Percentiles rank a stretch among this genome's conserved stretches.
Conservation (phyloP, 1,140 invertebrate species). For the Carposina sasakii region DNA sequence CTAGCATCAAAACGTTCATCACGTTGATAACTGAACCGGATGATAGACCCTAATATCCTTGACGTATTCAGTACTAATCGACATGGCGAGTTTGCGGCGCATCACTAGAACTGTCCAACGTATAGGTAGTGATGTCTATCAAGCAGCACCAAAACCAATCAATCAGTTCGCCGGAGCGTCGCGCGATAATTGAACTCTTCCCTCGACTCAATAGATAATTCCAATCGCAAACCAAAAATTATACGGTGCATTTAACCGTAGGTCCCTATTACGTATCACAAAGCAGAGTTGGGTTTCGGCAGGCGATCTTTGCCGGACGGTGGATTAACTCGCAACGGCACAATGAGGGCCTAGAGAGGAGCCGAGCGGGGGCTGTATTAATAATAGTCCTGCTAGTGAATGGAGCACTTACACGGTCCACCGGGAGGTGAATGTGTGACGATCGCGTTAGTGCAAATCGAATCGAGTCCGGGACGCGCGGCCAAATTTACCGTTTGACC, state of each 20-base stretch:
- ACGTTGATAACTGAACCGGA: too few relatives aligned
- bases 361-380: slow-evolving; percentile 54
- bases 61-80: too few relatives aligned
- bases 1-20: too few relatives aligned
- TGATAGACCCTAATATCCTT: too few relatives aligned
- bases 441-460: slow-evolving; percentile 64
- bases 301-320: slow-evolving; percentile 51
- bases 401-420: slow-evolving; percentile 64
- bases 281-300: slow-evolving; percentile 52
- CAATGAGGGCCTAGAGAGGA: slow-evolving; percentile 52
- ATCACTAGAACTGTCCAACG: slow-evolving; percentile 44
- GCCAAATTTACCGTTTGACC: slow-evolving; percentile 57
- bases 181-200: slow-evolving; percentile 65
- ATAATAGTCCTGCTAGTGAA: slow-evolving; percentile 61
- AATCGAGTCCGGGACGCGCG: slow-evolving; percentile 49
- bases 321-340: slow-evolving; percentile 57
- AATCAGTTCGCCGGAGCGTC: slow-evolving; percentile 58
- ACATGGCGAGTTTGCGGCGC: slow-evolving; percentile 18
- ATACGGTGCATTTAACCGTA: slow-evolving; percentile 56
- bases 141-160: slow-evolving; percentile 57
- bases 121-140: slow-evolving; percentile 46
- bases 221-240: slow-evolving; percentile 68
- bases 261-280: slow-evolving; percentile 56
- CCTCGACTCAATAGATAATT: slow-evolving; percentile 64
- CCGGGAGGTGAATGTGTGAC: slow-evolving; percentile 63